Evolutionary conservation across 2,797 vertebrate genomes (phyloP), one percentile per base, ranked within the genome.

Genomic region (Picus viridis): DNA sequence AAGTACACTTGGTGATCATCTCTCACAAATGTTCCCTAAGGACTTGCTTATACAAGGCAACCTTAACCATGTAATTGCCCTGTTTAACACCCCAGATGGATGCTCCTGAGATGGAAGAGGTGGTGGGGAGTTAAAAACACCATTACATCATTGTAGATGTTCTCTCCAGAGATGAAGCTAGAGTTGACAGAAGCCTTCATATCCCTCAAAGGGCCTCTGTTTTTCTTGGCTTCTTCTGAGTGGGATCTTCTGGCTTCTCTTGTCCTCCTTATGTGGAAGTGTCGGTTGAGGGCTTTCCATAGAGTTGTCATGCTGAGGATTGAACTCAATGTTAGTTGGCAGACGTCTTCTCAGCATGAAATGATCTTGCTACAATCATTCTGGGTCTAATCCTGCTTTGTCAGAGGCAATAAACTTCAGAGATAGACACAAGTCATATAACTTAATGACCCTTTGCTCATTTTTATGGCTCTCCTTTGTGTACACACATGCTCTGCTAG

Each of bases 241-340:
- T 81, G n/a, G 6, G 12, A 3, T 78, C 12, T 32, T 47, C 4
- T 3, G 63, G 12, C 36, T 72, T 65, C 5, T 17, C 29, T 74
- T 23, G 56, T 14, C 20, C 34, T 22, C 24, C 9, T 71, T 7
- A 4, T 0, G 1, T 34, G 51, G 18, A 59, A 13, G 6, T 10
- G 2, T 22, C 41, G 51, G 12, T 9, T 12, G 57, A n/a, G 85
- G 5, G 2, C 63, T 85, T 79, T 74, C 13, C 29, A 8, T 30
- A 12, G 18, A 0, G 0, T 17, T 32, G 24, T 72, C 10, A 5
- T 10, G 17, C 30, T 0, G 12, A 41, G 12, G 13, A 6, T 27
- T 58, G 47, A 24, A 65, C 0, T 0, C 32, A 2, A 9, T 12
- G 34, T 47, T n/a, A 43, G 36, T 92, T 89, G 62, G 16, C 54